Percentiles rank a stretch among this genome's conserved stretches.
Evolutionary conservation across 2,888 invertebrate genomes (phyloP).

Genomic region (Lithophane leautieri): DNA sequence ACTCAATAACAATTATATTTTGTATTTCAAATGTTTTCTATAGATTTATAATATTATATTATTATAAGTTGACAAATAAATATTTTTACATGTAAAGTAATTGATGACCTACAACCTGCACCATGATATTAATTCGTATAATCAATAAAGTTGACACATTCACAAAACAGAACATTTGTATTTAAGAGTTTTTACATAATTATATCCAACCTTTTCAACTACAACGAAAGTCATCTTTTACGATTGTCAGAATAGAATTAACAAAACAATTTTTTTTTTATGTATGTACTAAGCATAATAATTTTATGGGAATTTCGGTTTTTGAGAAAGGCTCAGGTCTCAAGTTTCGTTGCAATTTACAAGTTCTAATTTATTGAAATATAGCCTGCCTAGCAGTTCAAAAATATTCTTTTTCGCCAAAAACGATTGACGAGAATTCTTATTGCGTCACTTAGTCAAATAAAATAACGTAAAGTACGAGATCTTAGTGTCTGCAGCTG

Average conservation of each 20-base stretch:
- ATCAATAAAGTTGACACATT: constrained; percentile 59
- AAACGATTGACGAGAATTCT: background rate
- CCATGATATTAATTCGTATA: constrained; percentile 42
- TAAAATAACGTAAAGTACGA: constrained; percentile 25
- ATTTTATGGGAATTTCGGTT: constrained; percentile 6
- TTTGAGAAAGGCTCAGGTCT: constrained; percentile 18
- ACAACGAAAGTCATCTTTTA: constrained; percentile 10
- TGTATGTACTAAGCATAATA: background rate
- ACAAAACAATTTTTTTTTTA: background rate
- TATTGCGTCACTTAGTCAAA: constrained; percentile 23
- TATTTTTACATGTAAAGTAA: constrained; percentile 43
- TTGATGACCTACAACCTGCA: constrained; percentile 48
- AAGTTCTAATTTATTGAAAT: constrained; percentile 7
- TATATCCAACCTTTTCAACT: constrained; percentile 3
- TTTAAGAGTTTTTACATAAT: constrained; percentile 3
- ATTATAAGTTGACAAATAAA: constrained; percentile 30
- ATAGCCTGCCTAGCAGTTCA: background rate
- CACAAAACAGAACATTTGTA: constrained; percentile 47
- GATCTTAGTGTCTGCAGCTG: constrained; percentile 11
- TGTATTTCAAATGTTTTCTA: constrained; percentile 4
- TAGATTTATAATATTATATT: constrained; percentile 32
- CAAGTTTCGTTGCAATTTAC: background rate
- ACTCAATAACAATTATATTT: background rate
- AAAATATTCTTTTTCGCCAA: background rate
- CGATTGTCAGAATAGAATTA: constrained; percentile 11